phyloP scores from a whole-genome alignment of 1,140 invertebrate genomes.

The Leptonema lineaticorne region DNA sequence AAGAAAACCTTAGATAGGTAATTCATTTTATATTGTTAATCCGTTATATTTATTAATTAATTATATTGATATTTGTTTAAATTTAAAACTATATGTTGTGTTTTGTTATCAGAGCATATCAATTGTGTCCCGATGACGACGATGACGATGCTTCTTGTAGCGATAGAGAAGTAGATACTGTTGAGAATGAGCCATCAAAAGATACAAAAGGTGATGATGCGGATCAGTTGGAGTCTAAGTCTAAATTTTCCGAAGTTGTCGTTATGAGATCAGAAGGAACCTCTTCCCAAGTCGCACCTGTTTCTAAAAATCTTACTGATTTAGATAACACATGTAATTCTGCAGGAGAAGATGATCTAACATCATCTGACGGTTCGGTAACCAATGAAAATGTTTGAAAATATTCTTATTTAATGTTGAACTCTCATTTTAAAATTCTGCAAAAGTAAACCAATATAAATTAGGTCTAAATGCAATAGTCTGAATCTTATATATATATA shows the following conservation, averaged over 20 bases:
- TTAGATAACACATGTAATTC: neutral
- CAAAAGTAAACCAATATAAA: neutral
- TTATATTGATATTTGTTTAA: neutral
- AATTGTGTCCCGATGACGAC: conserved; percentile 53
- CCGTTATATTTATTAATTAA: neutral
- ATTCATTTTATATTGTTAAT: neutral
- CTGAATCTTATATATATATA: neutral
- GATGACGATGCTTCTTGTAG: conserved; percentile 46
- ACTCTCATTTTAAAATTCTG: neutral
- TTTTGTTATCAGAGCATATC: conserved; percentile 47
- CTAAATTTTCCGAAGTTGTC: neutral
- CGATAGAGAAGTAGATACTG: conserved; percentile 30
- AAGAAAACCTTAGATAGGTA: conserved; percentile 77
- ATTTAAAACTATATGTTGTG: neutral
- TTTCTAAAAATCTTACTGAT: neutral
- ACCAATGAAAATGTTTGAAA: conserved; percentile 24
- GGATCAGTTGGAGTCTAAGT: conserved; percentile 1
- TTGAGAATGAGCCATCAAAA: conserved; percentile 24
- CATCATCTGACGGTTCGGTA: conserved; percentile 20
- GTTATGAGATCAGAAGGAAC: neutral
- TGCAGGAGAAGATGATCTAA: neutral
- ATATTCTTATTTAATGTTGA: neutral
- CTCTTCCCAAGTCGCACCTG: conserved; percentile 1
- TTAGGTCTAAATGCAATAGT: neutral
- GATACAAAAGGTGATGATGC: conserved; percentile 14